Evolutionary conservation across 2,888 invertebrate species (phyloP), one percentile per base, ranked within the genome.

Genomic region (Plebejus melissa): DNA sequence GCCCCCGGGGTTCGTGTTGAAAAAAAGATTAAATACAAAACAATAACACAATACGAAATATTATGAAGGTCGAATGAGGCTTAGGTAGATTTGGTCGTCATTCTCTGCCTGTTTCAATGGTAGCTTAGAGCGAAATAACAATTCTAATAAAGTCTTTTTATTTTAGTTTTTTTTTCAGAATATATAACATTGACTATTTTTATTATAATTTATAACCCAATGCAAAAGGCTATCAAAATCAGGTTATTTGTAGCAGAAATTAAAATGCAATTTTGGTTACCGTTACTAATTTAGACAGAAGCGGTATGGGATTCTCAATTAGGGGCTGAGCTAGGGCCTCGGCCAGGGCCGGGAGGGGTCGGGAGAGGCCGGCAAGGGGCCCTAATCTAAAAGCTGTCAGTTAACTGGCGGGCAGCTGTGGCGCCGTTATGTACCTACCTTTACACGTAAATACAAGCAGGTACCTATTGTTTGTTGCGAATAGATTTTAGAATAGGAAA

Each of bases 311-410:
- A 87, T 87, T 88, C 89, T 90, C 90, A 88, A 90, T 91, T 91
- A 88, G 88, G 89, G 88, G 89, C 88, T 83, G 82, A 81, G 82
- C 79, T 80, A 22, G 75, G n/a, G 57, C 57, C 81, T 76, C 78
- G 78, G 82, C 81, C 82, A 87, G 86, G 86, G 85, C 85, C 87
- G 54, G 16, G 80, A 69, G 75, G 9, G 57, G 70, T 80, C 76
- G 78, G 78, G 50, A 69, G 70, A n/a, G 57, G 70, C 81, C 76
- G 78, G 78, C 82, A 81, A 82, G 87, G 86, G 86, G 85, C 85
- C 87, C 90, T 90, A 91, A 92, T 93, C 91, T 93, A 91, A 91
- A 93, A 91, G 91, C 91, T 92, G 92, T 90, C 92, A 90, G 90
- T 88, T 88, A 84, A 85, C 85, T 85, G 84, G 83, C 84, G 83